These are phyloP conservation scores for Rhinogobio ventralis DNA, from an alignment of 2,797 vertebrate genomes.

Conservation along the genomic window DNA sequence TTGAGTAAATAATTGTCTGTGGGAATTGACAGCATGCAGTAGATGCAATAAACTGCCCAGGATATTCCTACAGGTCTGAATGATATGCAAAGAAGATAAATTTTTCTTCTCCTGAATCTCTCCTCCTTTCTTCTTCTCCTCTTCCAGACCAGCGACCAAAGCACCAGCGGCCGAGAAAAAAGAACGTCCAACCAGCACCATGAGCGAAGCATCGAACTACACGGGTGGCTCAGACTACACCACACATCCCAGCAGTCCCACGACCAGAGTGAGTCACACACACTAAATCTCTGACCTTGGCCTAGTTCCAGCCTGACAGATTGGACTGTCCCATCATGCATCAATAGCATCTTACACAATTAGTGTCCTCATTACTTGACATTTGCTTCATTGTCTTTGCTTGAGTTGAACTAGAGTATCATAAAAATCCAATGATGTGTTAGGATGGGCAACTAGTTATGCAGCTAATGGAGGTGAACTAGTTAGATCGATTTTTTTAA, in stretches of 20 bases:
- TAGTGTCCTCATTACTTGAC: slow-evolving; percentile 24
- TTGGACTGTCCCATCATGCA: slow-evolving; percentile 28
- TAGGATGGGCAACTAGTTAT: background rate
- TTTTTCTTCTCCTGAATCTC: background rate
- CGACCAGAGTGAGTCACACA: slow-evolving; percentile 84
- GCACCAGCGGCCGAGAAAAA: slow-evolving; percentile 91
- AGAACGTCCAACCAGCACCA: slow-evolving; percentile 86
- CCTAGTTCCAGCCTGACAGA: background rate
- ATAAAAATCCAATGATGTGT: background rate
- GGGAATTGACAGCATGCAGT: background rate
- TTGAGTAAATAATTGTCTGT: background rate
- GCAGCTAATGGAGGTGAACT: background rate
- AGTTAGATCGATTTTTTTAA: background rate
- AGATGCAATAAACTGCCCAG: background rate
- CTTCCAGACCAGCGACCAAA: slow-evolving; percentile 83
- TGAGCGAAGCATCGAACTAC: slow-evolving; percentile 91
- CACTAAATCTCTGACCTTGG: slow-evolving; percentile 1
- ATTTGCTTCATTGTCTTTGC: background rate
- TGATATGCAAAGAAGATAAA: background rate
- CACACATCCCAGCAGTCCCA: slow-evolving; percentile 86
- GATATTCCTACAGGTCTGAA: background rate
- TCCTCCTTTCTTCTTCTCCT: background rate
- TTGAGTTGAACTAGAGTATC: background rate
- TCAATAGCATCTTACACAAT: slow-evolving; percentile 21
- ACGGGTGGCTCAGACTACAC: slow-evolving; percentile 82